Percentiles rank a stretch among this genome's conserved stretches.
Evolutionary conservation across 2,888 invertebrate genomes (phyloP).

Genomic region (Clunio marinus): DNA sequence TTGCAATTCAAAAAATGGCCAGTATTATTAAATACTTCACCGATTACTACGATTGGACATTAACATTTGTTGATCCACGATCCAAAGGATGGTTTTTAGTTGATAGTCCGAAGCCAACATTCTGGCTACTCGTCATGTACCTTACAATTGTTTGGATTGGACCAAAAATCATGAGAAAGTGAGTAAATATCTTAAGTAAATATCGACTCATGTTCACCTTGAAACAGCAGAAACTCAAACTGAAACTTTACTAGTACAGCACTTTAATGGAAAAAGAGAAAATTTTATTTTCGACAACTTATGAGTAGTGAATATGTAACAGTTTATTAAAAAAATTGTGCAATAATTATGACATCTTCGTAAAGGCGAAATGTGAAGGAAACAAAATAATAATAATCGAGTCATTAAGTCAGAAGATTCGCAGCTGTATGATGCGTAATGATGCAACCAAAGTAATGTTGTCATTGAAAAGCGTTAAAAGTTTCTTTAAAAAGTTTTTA

Average conservation of each 20-base stretch:
- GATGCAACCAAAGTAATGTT: too few relatives aligned
- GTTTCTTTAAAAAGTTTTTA: too few relatives aligned
- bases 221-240: not conserved
- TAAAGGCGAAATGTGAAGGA: too few relatives aligned
- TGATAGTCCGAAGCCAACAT: slow-evolving; percentile 72
- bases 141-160: slow-evolving; percentile 73
- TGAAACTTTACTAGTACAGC: too few relatives aligned
- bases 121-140: slow-evolving; percentile 66
- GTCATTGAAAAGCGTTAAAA: too few relatives aligned
- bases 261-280: not conserved
- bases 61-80: slow-evolving; percentile 63
- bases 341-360: not conserved
- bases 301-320: not conserved
- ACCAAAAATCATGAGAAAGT: slow-evolving; percentile 74
- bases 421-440: too few relatives aligned
- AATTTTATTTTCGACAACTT: too few relatives aligned
- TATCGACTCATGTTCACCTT: not conserved
- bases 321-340: not conserved
- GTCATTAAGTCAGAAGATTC: too few relatives aligned
- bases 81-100: slow-evolving; percentile 83
- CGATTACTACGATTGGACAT: slow-evolving; percentile 31
- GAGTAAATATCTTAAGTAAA: slow-evolving; percentile 17
- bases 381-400: too few relatives aligned
- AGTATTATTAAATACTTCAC: slow-evolving; percentile 8
- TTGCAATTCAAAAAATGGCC: too few relatives aligned